A percentile compares a stretch with the other conserved stretches of the same genome.
phyloP scores from a whole-genome alignment of 2,113 vertebrate genomes.

The Gasterosteus nipponicus region DNA sequence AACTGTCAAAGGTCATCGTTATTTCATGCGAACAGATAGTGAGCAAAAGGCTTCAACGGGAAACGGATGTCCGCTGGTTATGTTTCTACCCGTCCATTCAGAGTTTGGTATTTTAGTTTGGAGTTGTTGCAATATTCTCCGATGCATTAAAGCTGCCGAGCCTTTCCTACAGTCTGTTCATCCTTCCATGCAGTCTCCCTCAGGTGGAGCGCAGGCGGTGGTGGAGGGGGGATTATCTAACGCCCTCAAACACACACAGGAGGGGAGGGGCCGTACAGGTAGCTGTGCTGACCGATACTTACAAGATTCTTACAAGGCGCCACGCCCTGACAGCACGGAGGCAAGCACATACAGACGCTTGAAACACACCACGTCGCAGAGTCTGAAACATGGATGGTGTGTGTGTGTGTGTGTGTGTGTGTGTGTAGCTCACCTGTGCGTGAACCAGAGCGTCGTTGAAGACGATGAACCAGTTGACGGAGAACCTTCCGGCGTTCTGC shows the following conservation, averaged over 20 bases:
- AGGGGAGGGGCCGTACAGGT: background rate
- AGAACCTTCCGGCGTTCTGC: constrained; percentile 95
- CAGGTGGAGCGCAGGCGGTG: constrained; percentile 18
- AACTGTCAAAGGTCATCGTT: background rate
- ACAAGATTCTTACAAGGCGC: constrained; percentile 82
- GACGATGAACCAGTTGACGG: constrained; percentile 99
- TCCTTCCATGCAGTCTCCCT: constrained; percentile 40
- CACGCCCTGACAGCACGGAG: constrained; percentile 84
- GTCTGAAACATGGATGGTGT: constrained; percentile 24
- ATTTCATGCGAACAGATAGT: constrained; percentile 10
- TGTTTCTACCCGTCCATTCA: no score
- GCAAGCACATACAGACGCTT: constrained; percentile 77
- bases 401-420: constrained; percentile 5
- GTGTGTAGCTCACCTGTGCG: constrained; percentile 88
- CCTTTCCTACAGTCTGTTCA: constrained; percentile 33
- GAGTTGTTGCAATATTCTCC: background rate
- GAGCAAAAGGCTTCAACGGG: background rate
- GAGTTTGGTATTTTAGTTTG: background rate
- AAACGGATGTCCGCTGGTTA: background rate
- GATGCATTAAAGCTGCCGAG: background rate
- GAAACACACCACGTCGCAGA: constrained; percentile 53
- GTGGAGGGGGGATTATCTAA: no score
- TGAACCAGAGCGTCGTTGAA: constrained; percentile 96
- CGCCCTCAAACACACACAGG: background rate
- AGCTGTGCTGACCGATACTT: constrained; percentile 67